Base-by-base conservation (phyloP, 2,113 vertebrate species). In the Paraplagusia blochii region DNA sequence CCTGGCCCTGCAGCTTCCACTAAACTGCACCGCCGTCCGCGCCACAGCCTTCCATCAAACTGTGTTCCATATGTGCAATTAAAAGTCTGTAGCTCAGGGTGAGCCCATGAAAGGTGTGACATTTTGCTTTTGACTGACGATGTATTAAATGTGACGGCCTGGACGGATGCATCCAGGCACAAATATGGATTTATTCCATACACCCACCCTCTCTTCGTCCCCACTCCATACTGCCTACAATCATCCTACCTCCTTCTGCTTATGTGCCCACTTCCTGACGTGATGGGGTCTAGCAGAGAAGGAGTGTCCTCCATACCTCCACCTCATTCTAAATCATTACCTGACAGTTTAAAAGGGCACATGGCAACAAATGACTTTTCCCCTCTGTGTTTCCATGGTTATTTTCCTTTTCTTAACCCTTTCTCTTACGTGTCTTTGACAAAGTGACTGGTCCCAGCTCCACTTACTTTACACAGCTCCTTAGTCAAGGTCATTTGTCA, bases 301-400 rank as follows among this genome's bases (percentile, higher is more conserved):
- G 72, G 66, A 69, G 63, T 61, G 40, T 40, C 53, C 61, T 71
- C 74, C 46, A 45, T 61, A 63, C 60, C 63, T 63, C 44, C 71
- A 63, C 65, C 11, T 70, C 69, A 76, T 80, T 80, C 70, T 85
- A 86, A 88, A 89, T 90, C 85, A 84, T 67, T 58, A 83, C 75
- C 42, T 82, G 89, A 87, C 85, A 87, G 71, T 84, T 88, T 88
- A 74, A 87, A 89, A 89, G 86, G 85, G 77, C 84, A 82, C 63
- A 64, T 61, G 70, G 76, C 67, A 77, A 84, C 73, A 58, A 74
- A 80, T 82, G 76, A 61, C 53, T 81, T 74, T 81, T 82, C 72
- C 22, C 9, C 11, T 18, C 16, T 17, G 52, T 65, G 77, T 87
- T 83, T 67, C 77, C 71, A 73, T 85, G 82, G 78, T 77, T 90